These are phyloP conservation scores for Procavia capensis DNA, from an alignment of 2,113 vertebrate genomes.

Conservation along the genomic window DNA sequence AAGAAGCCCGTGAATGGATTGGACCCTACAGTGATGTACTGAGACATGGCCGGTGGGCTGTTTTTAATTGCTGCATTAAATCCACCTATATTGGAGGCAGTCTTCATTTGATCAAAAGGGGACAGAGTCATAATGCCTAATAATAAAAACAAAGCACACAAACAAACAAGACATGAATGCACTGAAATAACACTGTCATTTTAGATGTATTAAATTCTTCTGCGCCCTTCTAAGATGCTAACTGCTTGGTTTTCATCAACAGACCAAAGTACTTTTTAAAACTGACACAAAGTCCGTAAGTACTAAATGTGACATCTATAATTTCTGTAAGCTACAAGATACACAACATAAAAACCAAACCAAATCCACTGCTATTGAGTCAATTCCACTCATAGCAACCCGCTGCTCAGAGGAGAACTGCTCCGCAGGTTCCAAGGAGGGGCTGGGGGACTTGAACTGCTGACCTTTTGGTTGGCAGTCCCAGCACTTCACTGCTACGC, in stretches of 20 bases:
- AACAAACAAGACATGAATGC: slow-evolving; percentile 17
- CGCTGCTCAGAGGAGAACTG: too few relatives aligned
- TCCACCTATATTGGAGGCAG: slow-evolving; percentile 97
- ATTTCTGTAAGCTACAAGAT: neutral
- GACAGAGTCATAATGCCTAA: slow-evolving; percentile 96
- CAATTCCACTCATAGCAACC: too few relatives aligned
- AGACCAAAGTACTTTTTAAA: slow-evolving; percentile 13
- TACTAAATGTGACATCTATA: neutral
- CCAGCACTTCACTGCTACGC: too few relatives aligned
- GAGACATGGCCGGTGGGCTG: slow-evolving; percentile 97
- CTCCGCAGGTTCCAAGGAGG: too few relatives aligned
- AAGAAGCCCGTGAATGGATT: slow-evolving; percentile 97
- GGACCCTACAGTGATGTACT: slow-evolving; percentile 96
- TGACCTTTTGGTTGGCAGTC: too few relatives aligned
- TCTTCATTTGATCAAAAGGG: slow-evolving; percentile 99
- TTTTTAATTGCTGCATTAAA: slow-evolving; percentile 97
- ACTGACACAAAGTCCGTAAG: neutral
- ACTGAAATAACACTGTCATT: neutral
- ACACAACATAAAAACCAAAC: neutral
- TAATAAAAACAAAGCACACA: slow-evolving; percentile 17
- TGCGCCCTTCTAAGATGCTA: neutral
- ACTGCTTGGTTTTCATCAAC: neutral
- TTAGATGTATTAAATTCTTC: neutral
- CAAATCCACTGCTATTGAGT: too few relatives aligned
- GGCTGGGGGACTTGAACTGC: too few relatives aligned